Evolutionary conservation across 2,797 vertebrate genomes (phyloP), one percentile per base, ranked within the genome.

Genomic region (Eulemur mongoz): DNA sequence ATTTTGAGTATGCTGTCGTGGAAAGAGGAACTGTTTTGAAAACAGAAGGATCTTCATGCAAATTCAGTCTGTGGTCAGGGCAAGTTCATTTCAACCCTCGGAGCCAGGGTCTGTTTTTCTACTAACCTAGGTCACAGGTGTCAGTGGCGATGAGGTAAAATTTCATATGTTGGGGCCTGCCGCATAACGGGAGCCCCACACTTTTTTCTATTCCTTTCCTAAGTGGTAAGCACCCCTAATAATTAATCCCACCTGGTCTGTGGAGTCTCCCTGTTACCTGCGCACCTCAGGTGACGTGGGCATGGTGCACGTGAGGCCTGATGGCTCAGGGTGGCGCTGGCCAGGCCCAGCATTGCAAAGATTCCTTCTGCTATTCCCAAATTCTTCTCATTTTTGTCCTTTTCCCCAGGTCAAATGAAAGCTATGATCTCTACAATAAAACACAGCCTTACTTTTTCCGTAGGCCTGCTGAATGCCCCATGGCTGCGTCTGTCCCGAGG

Each of bases 351-450:
- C 95, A 93, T 94, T 95, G 85, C 91, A 80, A 65, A 82, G 85
- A 96, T 97, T 92, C 96, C 79, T 97, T 80, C 95, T 94, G 35
- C 65, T 83, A 87, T 94, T 95, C 88, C 92, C 78, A 94, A 84
- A 96, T 97, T 97, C 95, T 95, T 96, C 94, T 91, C 89, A 59
- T 92, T 96, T 94, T 95, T 93, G 75, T 89, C 61, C 72, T 94
- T 95, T 84, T 67, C 54, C 76, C 78, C 54, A 88, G 87, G 90
- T 95, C 95, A 90, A 59, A 95, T 40, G 50, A 95, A 92, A 96
- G 63, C 61, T n/a, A 38, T 57, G 69, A 80, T 76, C 65, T 57
- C 54, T 73, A 40, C 80, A 76, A 90, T 93, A 89, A 90, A 91
- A 94, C 67, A 57, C 59, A 91, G 48, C 18, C 67, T 48, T 32